phyloP scores from a whole-genome alignment of 2,797 vertebrate genomes.

The Nothura maculosa region DNA sequence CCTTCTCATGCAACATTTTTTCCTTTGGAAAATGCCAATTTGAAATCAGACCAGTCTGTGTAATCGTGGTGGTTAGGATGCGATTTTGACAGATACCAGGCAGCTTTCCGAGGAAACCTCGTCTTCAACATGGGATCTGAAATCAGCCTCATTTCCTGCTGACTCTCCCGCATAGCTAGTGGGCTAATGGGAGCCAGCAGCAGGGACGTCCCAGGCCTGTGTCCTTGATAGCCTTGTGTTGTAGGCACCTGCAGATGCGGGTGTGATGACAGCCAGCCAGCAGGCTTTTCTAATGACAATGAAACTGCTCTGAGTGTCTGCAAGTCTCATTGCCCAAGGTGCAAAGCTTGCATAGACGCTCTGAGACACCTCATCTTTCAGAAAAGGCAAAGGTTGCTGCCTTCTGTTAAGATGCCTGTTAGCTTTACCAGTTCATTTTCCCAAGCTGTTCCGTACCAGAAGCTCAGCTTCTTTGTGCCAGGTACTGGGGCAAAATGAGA shows the following conservation, averaged over 20 bases:
- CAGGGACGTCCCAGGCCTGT: background rate
- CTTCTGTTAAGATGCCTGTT: background rate
- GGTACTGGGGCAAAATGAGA: background rate
- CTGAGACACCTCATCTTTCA: background rate
- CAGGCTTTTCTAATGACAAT: background rate
- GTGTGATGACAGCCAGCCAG: background rate
- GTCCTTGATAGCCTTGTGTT: background rate
- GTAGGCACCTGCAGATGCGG: background rate
- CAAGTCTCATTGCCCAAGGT: fast-evolving
- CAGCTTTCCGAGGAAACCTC: background rate
- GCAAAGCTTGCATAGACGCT: background rate
- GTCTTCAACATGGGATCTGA: background rate
- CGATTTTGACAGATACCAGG: background rate
- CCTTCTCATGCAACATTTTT: background rate
- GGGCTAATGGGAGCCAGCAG: background rate
- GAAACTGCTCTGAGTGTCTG: background rate
- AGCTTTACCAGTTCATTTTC: background rate
- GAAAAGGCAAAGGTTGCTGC: background rate
- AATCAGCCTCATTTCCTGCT: background rate
- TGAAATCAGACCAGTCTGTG: background rate
- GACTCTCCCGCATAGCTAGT: background rate
- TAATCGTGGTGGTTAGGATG: background rate
- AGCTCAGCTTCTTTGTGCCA: background rate
- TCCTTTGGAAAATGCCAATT: background rate
- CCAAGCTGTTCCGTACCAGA: background rate